Evolutionary conservation across 2,113 vertebrate species (phyloP).

Genomic region (Ageneiosus marmoratus): DNA sequence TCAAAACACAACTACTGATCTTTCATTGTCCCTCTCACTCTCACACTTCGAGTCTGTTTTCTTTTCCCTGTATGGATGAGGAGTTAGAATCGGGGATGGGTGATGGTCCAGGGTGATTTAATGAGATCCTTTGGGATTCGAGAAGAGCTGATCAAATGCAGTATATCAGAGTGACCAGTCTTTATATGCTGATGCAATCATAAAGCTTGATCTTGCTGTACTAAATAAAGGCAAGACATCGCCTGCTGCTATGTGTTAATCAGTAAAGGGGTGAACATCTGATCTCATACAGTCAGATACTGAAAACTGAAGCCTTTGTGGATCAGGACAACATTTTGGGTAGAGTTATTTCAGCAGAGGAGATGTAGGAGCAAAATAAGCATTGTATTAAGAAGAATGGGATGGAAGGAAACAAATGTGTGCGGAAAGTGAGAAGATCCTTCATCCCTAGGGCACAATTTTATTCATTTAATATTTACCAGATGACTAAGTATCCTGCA

Average conservation of each 20-base stretch:
- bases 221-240: background rate
- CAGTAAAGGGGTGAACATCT: background rate
- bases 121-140: constrained; percentile 73
- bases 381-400: background rate
- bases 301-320: background rate
- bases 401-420: background rate
- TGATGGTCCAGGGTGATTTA: constrained; percentile 67
- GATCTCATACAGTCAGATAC: background rate
- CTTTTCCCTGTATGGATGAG: constrained; percentile 26
- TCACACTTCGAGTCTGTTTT: background rate
- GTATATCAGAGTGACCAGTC: constrained; percentile 32
- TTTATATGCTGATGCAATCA: constrained; percentile 61
- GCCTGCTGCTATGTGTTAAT: background rate
- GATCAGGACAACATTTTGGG: background rate
- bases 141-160: constrained; percentile 62
- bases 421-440: background rate
- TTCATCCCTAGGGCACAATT: background rate
- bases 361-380: background rate
- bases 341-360: background rate
- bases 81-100: constrained; percentile 54
- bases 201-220: constrained; percentile 43
- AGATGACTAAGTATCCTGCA: constrained; percentile 55
- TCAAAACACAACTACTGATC: constrained; percentile 7
- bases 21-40: constrained; percentile 25
- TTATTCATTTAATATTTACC: constrained; percentile 13